These are phyloP conservation scores for Coregonus sp. DNA, from an alignment of 2,797 vertebrate genomes.

Conservation along the genomic window DNA sequence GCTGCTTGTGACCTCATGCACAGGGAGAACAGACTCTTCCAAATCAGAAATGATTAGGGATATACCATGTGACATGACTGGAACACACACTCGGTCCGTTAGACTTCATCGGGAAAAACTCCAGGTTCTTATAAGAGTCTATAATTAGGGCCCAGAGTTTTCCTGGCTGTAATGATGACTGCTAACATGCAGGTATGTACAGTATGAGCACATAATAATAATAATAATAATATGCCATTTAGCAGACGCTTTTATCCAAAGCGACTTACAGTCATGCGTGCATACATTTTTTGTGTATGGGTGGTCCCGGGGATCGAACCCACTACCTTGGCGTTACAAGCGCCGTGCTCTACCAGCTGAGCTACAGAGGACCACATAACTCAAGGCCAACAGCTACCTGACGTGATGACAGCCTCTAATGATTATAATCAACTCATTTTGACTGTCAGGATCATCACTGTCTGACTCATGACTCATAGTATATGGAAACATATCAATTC, in stretches of 20 bases:
- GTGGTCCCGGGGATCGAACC: no score
- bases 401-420: background rate
- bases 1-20: background rate
- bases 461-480: background rate
- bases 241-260: no score
- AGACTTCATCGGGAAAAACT: background rate
- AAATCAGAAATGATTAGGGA: background rate
- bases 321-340: no score
- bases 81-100: background rate
- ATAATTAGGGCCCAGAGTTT: background rate
- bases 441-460: background rate
- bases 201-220: background rate
- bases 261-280: no score
- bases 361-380: no score
- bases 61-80: background rate
- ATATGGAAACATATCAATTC: background rate
- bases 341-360: no score
- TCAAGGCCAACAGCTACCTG: background rate
- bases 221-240: no score
- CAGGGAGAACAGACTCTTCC: background rate
- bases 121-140: background rate
- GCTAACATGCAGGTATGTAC: background rate
- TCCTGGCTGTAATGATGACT: background rate
- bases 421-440: background rate
- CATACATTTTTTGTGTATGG: no score